A percentile compares a stretch with the other conserved stretches of the same genome.
phyloP scores from a whole-genome alignment of 2,113 vertebrate species.

The Propithecus coquereli region DNA sequence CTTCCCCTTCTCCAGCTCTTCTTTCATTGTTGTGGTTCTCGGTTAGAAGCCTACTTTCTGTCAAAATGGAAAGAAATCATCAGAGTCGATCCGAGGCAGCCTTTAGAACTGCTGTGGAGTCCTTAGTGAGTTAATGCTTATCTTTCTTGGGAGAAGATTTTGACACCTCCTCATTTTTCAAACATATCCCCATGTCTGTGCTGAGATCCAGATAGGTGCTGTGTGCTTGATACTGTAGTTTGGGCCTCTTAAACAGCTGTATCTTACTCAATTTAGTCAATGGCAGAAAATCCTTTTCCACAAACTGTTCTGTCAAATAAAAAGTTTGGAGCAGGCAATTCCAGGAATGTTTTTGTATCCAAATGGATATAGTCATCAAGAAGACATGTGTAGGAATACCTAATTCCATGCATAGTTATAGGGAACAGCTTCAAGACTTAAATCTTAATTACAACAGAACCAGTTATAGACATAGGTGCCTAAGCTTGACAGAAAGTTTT shows the following conservation, averaged over 20 bases:
- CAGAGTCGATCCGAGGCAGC: background rate
- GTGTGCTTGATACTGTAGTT: background rate
- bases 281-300: background rate
- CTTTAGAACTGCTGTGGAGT: background rate
- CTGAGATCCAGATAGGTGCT: background rate
- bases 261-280: background rate
- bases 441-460: background rate
- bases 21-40: background rate
- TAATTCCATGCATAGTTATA: background rate
- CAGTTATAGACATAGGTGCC: background rate
- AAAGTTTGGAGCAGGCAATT: background rate
- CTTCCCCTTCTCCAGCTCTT: background rate
- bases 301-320: background rate
- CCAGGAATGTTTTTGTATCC: background rate
- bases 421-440: background rate
- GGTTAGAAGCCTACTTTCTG: background rate
- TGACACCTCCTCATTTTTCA: background rate
- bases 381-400: background rate
- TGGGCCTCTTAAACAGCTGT: background rate
- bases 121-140: background rate
- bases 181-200: background rate
- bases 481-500: background rate
- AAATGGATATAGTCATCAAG: background rate
- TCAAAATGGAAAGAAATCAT: background rate
- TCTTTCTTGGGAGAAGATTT: background rate